Percentiles rank a stretch among this genome's conserved stretches.
These are phyloP conservation scores for Amiota communis DNA, from an alignment of 2,888 invertebrate genomes.

Conservation along the genomic window DNA sequence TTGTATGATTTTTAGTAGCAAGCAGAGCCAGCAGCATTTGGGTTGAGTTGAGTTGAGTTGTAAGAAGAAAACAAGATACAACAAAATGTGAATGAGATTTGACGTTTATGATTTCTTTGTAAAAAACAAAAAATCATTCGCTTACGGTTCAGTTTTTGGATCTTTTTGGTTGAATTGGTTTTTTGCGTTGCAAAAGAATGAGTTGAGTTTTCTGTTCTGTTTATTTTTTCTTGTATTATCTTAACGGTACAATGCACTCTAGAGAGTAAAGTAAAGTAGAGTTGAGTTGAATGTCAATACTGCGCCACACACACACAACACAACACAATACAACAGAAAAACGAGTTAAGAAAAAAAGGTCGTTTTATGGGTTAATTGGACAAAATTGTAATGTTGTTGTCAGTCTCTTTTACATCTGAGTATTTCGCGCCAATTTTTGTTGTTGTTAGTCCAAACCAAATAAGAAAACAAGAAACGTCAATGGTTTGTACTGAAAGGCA, in stretches of 20 bases:
- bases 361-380: slow-evolving; percentile 16
- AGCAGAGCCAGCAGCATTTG: slow-evolving; percentile 49
- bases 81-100: slow-evolving; percentile 37
- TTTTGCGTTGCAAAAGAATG: slow-evolving; percentile 20
- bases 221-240: neutral
- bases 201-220: neutral
- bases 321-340: neutral
- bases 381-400: neutral
- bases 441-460: neutral
- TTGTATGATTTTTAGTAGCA: slow-evolving; percentile 39
- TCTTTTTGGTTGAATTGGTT: slow-evolving; percentile 26
- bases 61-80: slow-evolving; percentile 21
- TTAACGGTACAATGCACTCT: slow-evolving; percentile 1
- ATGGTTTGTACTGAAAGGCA: no score
- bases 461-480: no score
- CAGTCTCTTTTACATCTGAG: neutral
- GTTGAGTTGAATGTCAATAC: neutral
- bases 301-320: no score
- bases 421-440: neutral
- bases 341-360: slow-evolving; percentile 4
- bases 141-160: slow-evolving; percentile 20
- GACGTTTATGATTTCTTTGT: slow-evolving; percentile 43
- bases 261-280: neutral
- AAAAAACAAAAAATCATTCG: slow-evolving; percentile 14
- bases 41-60: slow-evolving; percentile 40